Conservation (phyloP, 2,113 vertebrate species). For the Oplegnathus fasciatus region DNA sequence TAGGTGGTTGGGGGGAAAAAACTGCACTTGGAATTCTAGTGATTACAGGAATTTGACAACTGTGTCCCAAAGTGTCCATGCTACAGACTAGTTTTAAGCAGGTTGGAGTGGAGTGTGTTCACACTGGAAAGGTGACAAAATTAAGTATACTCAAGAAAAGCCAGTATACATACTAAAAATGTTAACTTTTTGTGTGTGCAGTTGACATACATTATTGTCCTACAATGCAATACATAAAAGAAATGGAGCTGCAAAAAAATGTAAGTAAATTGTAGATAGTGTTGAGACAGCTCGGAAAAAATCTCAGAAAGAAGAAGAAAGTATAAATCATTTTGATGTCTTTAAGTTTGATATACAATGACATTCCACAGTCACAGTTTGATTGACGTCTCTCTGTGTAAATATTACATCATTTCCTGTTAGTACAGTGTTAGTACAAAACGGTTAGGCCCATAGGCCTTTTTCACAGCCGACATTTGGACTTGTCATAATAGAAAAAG, state of each 20-base stretch:
- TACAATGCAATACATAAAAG: neutral
- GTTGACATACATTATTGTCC: neutral
- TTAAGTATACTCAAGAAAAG: neutral
- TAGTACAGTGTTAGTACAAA: neutral
- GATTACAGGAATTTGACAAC: neutral
- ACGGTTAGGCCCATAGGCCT: neutral
- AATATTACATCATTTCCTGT: neutral
- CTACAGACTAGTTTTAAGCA: neutral
- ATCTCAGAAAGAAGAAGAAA: neutral
- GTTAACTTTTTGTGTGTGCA: neutral
- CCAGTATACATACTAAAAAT: neutral
- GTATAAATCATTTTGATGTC: neutral
- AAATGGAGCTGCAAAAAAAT: neutral
- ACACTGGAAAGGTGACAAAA: neutral
- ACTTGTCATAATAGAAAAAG: neutral
- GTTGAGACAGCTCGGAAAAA: neutral
- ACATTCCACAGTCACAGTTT: neutral
- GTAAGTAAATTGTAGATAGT: neutral
- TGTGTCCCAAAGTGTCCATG: neutral
- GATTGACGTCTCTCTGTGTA: neutral
- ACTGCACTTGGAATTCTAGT: neutral
- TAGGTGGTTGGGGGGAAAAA: neutral
- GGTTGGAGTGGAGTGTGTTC: neutral
- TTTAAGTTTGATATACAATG: neutral
- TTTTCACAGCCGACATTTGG: neutral